Base-by-base conservation (phyloP, 2,113 vertebrate genomes). In the Eudyptes chrysolophus region DNA sequence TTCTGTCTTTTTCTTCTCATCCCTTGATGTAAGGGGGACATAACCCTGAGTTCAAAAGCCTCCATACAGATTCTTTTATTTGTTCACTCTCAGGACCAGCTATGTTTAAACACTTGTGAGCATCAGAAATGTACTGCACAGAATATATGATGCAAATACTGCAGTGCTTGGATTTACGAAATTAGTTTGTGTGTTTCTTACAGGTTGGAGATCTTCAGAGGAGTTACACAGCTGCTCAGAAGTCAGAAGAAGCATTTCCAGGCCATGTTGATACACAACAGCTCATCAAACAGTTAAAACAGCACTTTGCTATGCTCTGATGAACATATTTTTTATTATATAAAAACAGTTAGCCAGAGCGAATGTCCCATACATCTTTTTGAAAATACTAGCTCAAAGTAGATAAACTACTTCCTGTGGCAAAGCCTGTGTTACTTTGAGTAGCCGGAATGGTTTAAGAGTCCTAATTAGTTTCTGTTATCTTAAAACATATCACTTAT, bases 171-270 rank as follows among this genome's bases (percentile, higher is more conserved):
- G 36, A 32, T 84, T 69, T 84, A 46, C 58, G 36, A 25, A 81
- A 65, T 44, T 6, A 20, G 9, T 87, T 21, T 80, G 20, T 87
- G 26, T 94, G 4, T 97, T 84, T 92, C 52, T 83, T 97, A 26
- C 97, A 99, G 99, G 96, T 99, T 91, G 99, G 99, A 94, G 99
- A 99, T 97, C 98, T 99, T n/a, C 99, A 99, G 97, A 99, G 98
- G 98, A 99, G 99, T 97, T 99, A 99, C 36, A 93, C 97, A 25
- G 99, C 99, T 1, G 99, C 99, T 40, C 98, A 98, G 94, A 99
- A 99, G 94, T 99, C 99, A 8, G 98, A 99, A 93, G 98, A 98
- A 60, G 98, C 98, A 4, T 99, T 99, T 97, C 99, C 99, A n/a
- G 99, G 99, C 58, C 99, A 99, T 1, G 98, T 99, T 69, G 99